Evolutionary conservation across 2,113 vertebrate genomes (phyloP).

Genomic region (Podarcis cretensis): DNA sequence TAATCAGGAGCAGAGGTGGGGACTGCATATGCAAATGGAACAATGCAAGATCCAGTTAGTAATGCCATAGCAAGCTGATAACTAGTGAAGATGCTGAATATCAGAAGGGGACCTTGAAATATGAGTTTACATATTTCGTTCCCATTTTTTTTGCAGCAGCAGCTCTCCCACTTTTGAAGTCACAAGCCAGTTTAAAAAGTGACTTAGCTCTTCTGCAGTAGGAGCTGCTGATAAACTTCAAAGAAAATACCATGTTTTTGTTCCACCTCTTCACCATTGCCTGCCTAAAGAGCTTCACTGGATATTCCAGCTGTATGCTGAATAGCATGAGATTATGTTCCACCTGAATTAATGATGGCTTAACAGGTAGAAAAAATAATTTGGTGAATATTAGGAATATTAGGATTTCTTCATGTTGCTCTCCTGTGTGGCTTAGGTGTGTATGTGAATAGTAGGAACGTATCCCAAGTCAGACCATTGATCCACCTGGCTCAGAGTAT

Average conservation of each 20-base stretch:
- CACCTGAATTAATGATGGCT: neutral
- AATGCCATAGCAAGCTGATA: too few relatives aligned
- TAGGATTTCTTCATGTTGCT: neutral
- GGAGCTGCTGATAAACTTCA: neutral
- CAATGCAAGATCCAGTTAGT: too few relatives aligned
- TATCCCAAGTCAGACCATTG: too few relatives aligned
- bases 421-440: neutral
- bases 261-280: neutral
- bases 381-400: neutral
- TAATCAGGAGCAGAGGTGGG: neutral
- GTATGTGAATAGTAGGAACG: neutral
- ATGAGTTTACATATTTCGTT: too few relatives aligned
- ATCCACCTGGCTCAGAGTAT: too few relatives aligned
- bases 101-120: too few relatives aligned
- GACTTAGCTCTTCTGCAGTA: neutral
- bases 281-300: neutral
- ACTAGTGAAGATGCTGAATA: too few relatives aligned
- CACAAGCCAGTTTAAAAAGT: neutral
- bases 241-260: neutral
- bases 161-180: neutral
- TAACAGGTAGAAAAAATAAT: neutral
- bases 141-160: neutral
- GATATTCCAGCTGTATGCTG: neutral
- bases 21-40: neutral
- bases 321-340: neutral